A percentile compares a stretch with the other conserved stretches of the same genome.
Evolutionary conservation across 2,113 vertebrate species (phyloP).

Genomic region (Corythornis vintsioides): DNA sequence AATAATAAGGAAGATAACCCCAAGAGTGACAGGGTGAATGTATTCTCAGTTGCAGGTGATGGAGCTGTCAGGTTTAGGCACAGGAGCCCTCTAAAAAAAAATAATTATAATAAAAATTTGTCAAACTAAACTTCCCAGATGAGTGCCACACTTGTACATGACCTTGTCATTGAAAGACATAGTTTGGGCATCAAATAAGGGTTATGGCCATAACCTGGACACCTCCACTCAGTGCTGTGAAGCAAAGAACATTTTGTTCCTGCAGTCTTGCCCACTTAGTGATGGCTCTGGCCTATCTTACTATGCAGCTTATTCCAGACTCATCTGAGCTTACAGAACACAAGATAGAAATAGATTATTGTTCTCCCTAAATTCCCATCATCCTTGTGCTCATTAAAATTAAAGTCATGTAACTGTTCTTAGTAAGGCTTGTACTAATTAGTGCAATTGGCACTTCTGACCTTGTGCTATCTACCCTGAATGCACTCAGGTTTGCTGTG

Average conservation of each 20-base stretch:
- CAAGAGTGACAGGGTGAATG: background rate
- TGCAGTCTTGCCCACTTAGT: background rate
- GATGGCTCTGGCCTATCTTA: background rate
- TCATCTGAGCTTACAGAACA: conserved; percentile 30
- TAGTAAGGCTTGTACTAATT: conserved; percentile 45
- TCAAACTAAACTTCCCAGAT: background rate
- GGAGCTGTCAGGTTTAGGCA: background rate
- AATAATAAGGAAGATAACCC: background rate
- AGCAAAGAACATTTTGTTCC: background rate
- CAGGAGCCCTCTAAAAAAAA: background rate
- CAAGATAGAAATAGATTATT: conserved; percentile 54
- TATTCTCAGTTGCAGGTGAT: background rate
- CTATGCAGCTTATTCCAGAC: conserved; percentile 9
- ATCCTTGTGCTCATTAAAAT: conserved; percentile 55
- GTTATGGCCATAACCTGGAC: background rate
- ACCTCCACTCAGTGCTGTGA: background rate
- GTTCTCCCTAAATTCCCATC: conserved; percentile 43
- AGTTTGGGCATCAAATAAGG: background rate
- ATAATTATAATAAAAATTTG: background rate
- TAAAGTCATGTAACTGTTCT: conserved; percentile 30
- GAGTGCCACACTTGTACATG: background rate
- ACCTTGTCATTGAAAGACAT: background rate
- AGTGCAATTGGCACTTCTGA: conserved; percentile 23
- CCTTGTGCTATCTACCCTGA: conserved; percentile 23
- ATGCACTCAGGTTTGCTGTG: background rate